Conservation (phyloP, 37 sponge, comb jelly and placozoan genomes). For the Theonella swinhoei region DNA sequence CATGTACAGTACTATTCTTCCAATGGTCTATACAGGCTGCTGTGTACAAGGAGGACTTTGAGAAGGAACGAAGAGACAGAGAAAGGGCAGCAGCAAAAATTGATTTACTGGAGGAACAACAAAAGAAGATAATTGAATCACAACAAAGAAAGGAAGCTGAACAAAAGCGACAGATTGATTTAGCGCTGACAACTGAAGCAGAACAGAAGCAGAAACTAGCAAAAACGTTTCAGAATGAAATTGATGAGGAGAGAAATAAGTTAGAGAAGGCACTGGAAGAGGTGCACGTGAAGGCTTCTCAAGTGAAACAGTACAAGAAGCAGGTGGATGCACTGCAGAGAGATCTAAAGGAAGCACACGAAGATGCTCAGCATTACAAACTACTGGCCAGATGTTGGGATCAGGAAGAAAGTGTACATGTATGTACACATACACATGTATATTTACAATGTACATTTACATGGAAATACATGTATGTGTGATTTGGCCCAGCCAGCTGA, state of each 20-base stretch:
- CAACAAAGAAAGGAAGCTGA: too few relatives aligned
- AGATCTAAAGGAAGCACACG: not conserved
- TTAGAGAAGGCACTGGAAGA: not conserved
- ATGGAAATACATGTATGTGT: too few relatives aligned
- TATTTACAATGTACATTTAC: too few relatives aligned
- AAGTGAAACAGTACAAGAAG: not conserved
- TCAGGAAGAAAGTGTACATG: too few relatives aligned
- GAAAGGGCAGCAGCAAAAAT: not conserved
- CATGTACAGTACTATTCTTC: not conserved
- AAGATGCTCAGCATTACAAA: too few relatives aligned
- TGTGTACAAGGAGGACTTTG: constrained; percentile 1
- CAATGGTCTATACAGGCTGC: not conserved
- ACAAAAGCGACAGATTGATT: too few relatives aligned
- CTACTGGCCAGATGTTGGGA: too few relatives aligned
- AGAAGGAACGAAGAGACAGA: not conserved
- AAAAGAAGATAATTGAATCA: too few relatives aligned
- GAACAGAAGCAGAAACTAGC: not conserved
- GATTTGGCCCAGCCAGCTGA: too few relatives aligned
- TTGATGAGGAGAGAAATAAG: not conserved
- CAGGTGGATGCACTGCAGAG: not conserved
- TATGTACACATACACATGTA: too few relatives aligned
- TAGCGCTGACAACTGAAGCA: not conserved
- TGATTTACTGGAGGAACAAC: not conserved
- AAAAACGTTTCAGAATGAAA: not conserved
- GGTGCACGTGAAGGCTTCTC: not conserved